Percentiles rank a stretch among this genome's conserved stretches.
Conservation (phyloP, 2,797 vertebrate genomes). For the Pangasius sanitwongsei region DNA sequence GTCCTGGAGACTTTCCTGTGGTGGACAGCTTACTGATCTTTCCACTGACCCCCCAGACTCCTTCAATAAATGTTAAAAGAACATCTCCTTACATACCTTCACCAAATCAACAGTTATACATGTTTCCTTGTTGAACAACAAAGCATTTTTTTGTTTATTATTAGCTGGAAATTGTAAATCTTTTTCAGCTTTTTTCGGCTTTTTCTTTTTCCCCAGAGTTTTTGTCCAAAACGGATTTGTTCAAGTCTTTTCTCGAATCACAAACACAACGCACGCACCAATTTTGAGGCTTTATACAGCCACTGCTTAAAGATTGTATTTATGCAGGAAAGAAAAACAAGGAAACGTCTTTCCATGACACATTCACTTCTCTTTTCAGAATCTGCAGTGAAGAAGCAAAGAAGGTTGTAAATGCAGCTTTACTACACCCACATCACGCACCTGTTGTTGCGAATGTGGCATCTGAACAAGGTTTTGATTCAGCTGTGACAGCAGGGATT, state of each 20-base stretch:
- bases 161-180: neutral
- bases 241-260: neutral
- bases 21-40: neutral
- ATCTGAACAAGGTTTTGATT: conserved; percentile 41
- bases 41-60: neutral
- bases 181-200: too few relatives aligned
- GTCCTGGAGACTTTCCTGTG: neutral
- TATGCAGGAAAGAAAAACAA: neutral
- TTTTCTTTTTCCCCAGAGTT: neutral
- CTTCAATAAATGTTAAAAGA: neutral
- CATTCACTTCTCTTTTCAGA: neutral
- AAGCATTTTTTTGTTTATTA: too few relatives aligned
- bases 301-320: neutral
- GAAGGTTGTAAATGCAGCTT: conserved; percentile 29
- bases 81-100: neutral
- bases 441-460: conserved; percentile 47
- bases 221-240: neutral
- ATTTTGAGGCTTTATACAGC: neutral
- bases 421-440: conserved; percentile 30
- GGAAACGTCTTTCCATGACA: neutral
- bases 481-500: conserved; percentile 50
- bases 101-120: too few relatives aligned
- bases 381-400: conserved; percentile 12
- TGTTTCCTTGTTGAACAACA: neutral
- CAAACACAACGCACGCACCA: neutral